Evolutionary conservation across 2,113 vertebrate genomes (phyloP).

Genomic region (Calonectris borealis): DNA sequence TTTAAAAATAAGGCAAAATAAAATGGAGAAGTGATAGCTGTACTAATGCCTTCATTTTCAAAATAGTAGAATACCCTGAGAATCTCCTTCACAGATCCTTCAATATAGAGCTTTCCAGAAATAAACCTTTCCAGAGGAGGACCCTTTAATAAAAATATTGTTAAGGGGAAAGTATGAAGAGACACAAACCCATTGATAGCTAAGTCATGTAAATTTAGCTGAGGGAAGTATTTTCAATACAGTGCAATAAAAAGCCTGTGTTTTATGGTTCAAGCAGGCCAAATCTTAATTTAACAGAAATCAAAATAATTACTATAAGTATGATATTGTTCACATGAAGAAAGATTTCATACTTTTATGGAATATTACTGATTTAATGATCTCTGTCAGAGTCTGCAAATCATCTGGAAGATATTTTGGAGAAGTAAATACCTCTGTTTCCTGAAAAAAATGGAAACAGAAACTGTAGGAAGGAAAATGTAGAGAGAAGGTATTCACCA

Average conservation of each 20-base stretch:
- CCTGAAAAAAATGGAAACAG: not conserved
- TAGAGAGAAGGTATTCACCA: not conserved
- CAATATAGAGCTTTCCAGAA: not conserved
- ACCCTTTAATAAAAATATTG: not conserved
- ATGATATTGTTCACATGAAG: not conserved
- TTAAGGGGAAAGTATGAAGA: not conserved
- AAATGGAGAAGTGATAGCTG: not conserved
- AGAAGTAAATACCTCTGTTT: not conserved
- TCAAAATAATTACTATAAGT: not conserved
- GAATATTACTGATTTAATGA: not conserved
- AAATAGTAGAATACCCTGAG: not conserved
- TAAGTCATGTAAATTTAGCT: not conserved
- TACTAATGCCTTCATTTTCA: not conserved
- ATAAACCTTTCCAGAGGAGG: not conserved
- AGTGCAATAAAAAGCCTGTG: not conserved
- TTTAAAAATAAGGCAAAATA: not conserved
- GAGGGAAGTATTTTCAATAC: not conserved
- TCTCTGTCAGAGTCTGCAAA: not conserved
- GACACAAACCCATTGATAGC: not conserved
- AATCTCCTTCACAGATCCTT: not conserved
- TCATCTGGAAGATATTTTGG: not conserved
- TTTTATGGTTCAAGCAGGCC: not conserved
- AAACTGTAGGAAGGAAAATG: not conserved
- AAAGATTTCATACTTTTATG: not conserved
- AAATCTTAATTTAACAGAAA: not conserved